Evolutionary conservation across 2,888 invertebrate genomes (phyloP).

Genomic region (Icerya purchasi): DNA sequence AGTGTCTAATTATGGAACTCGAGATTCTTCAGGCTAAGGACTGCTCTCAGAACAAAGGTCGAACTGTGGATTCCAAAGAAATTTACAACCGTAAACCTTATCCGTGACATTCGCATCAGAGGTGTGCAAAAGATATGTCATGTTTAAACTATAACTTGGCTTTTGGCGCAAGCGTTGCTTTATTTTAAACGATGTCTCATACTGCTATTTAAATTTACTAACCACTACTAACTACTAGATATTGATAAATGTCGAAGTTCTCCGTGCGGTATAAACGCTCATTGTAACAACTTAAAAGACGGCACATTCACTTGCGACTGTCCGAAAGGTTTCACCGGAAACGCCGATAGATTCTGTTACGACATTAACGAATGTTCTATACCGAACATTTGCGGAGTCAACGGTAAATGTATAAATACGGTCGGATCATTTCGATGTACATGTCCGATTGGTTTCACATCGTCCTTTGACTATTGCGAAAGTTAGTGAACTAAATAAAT

Average conservation of each 20-base stretch:
- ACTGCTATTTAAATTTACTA: background rate
- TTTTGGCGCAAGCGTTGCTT: too few species aligned
- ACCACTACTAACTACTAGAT: conserved; percentile 30
- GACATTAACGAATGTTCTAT: conserved; percentile 54
- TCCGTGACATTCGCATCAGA: too few species aligned
- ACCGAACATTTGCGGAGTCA: conserved; percentile 43
- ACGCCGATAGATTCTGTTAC: conserved; percentile 35
- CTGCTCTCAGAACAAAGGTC: too few species aligned
- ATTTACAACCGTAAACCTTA: too few species aligned
- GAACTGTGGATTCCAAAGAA: too few species aligned
- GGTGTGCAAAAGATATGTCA: too few species aligned
- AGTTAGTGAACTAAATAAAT: too few species aligned
- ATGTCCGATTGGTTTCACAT: conserved; percentile 55
- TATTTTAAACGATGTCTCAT: too few species aligned
- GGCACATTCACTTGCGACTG: conserved; percentile 57
- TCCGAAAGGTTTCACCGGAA: conserved; percentile 40
- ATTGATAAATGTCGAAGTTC: conserved; percentile 45
- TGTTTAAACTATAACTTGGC: too few species aligned
- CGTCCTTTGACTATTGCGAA: conserved; percentile 51
- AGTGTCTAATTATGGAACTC: too few species aligned
- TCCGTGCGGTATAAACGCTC: conserved; percentile 46
- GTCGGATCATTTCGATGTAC: conserved; percentile 58
- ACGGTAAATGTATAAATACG: conserved; percentile 59
- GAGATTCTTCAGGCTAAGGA: too few species aligned
- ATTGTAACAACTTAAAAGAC: conserved; percentile 51